Conservation (phyloP, 2,888 invertebrate genomes). For the Pecten maximus region DNA sequence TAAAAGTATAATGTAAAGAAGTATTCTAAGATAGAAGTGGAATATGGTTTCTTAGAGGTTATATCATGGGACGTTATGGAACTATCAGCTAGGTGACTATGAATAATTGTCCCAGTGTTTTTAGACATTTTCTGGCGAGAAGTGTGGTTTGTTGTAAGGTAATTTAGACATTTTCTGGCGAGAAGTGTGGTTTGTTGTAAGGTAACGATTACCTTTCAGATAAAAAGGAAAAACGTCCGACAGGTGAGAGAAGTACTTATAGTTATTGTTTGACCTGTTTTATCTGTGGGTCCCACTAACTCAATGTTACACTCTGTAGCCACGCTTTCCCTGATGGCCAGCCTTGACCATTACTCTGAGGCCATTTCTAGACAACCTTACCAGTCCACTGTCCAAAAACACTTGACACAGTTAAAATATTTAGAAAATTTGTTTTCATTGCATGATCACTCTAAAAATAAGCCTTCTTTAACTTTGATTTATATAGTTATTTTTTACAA, state of each 20-base stretch:
- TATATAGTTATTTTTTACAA: neutral
- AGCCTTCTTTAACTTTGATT: neutral
- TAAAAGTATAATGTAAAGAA: neutral
- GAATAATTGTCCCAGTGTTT: too few species aligned
- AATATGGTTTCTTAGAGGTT: too few species aligned
- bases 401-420: neutral
- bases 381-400: neutral
- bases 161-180: too few species aligned
- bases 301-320: neutral
- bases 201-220: slow-evolving; percentile 9
- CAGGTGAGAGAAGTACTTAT: slow-evolving; percentile 9
- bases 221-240: neutral
- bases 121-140: too few species aligned
- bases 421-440: neutral
- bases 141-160: neutral
- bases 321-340: neutral
- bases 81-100: too few species aligned
- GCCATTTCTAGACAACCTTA: neutral
- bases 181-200: neutral
- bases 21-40: too few species aligned
- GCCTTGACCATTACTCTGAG: neutral
- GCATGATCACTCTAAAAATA: neutral
- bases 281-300: slow-evolving; percentile 5
- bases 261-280: slow-evolving; percentile 18
- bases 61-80: too few species aligned